phyloP scores from a whole-genome alignment of 23 tunicate species.

The Phallusia fumigata region DNA sequence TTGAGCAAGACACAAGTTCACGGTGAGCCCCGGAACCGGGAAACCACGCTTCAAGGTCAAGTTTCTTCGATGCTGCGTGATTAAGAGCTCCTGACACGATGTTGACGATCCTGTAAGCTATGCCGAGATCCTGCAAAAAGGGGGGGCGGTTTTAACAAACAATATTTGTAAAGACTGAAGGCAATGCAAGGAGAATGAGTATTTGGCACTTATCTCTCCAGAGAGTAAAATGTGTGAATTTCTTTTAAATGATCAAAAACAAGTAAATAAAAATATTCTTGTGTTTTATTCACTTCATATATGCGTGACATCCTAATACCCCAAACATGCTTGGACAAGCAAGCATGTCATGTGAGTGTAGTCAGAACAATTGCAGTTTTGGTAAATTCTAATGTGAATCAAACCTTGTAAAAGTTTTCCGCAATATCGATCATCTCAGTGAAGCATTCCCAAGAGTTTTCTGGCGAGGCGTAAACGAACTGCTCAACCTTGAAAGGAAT shows the following conservation, averaged over 20 bases:
- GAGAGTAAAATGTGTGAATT: too few species aligned
- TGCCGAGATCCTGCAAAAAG: conserved; percentile 87
- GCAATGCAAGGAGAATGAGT: too few species aligned
- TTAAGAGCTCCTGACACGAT: conserved; percentile 95
- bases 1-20: conserved; percentile 98
- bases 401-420: conserved; percentile 84
- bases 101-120: conserved; percentile 87
- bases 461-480: conserved; percentile 89
- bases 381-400: background rate
- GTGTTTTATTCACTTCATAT: too few species aligned
- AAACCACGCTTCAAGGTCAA: conserved; percentile 99
- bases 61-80: conserved; percentile 96
- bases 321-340: too few species aligned
- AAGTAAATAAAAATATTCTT: too few species aligned
- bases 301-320: too few species aligned
- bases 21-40: conserved; percentile 87
- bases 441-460: conserved; percentile 86
- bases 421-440: conserved; percentile 89
- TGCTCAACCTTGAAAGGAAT: conserved; percentile 75
- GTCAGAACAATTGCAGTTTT: too few species aligned
- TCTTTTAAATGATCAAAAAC: background rate
- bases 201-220: too few species aligned
- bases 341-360: too few species aligned
- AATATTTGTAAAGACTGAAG: background rate
- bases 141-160: too few species aligned